These are phyloP conservation scores for Notarius lentiginosus DNA, from an alignment of 2,113 vertebrate species.

Conservation along the genomic window DNA sequence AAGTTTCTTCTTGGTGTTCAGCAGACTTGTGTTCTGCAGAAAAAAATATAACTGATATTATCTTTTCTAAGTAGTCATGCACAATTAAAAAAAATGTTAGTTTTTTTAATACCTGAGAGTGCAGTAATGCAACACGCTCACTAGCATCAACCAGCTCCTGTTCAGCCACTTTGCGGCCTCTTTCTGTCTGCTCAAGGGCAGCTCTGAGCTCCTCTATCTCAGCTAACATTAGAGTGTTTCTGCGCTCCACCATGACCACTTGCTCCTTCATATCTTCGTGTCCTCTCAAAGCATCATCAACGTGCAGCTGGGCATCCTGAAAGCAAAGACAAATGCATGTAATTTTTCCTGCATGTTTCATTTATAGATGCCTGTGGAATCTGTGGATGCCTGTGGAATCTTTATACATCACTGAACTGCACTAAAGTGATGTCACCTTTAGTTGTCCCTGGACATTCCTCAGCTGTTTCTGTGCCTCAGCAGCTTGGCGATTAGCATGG, in stretches of 20 bases:
- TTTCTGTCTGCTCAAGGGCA: slow-evolving; percentile 76
- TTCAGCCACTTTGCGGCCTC: too few relatives aligned
- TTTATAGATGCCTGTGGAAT: too few relatives aligned
- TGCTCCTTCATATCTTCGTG: slow-evolving; percentile 78
- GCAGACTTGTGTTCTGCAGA: slow-evolving; percentile 51
- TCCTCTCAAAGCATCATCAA: slow-evolving; percentile 76
- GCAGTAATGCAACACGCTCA: slow-evolving; percentile 35
- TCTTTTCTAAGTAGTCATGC: not conserved
- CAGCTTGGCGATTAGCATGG: slow-evolving; percentile 74
- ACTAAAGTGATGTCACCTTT: slow-evolving; percentile 64
- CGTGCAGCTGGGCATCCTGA: slow-evolving; percentile 83
- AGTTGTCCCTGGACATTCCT: slow-evolving; percentile 73
- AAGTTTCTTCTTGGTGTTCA: slow-evolving; percentile 56
- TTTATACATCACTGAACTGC: not conserved
- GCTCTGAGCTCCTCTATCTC: slow-evolving; percentile 75
- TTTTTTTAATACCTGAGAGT: slow-evolving; percentile 43
- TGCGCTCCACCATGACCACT: slow-evolving; percentile 74
- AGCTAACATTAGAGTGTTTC: slow-evolving; percentile 68
- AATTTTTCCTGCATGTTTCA: not conserved
- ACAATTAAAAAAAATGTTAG: not conserved
- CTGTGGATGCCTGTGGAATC: not conserved
- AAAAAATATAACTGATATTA: not conserved
- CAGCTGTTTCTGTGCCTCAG: slow-evolving; percentile 79
- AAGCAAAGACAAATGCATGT: not conserved
- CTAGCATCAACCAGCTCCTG: too few relatives aligned